Base-by-base conservation (phyloP, 1,140 invertebrate genomes). In the Campoletis sonorensis region DNA sequence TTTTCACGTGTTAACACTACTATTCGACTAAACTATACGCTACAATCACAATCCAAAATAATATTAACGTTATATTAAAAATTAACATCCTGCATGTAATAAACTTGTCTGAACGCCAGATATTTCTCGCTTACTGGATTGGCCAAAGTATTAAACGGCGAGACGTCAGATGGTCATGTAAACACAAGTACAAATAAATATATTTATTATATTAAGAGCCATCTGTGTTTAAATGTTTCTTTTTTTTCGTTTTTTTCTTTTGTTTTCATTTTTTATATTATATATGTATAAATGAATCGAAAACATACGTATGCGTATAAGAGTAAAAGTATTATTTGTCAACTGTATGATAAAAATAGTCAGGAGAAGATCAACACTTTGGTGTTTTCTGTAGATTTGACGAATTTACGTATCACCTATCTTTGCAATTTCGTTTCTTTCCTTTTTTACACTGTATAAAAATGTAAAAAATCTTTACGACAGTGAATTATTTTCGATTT, bases 131-230 rank as follows among this genome's bases (percentile, higher is more conserved):
- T 21, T 21, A 33, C 23, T 72, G 37, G 10, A 58, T 58, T 16
- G 27, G 49, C 49, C 37, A 76, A 58, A n/a, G 26, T 77, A 11
- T 37, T 26, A 77, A 77, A 77, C 8, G 64, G 30, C 51, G 75
- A 21, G 51, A 64, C 30, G 49, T 75, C 27, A 33, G 11, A 7
- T 27, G 37, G 40, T 40, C 21, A 51, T 75, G 85, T 84, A 10
- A 88, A 87, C 82, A 81, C 84, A 87, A 88, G 85, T 86, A 86
- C 85, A 87, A 89, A 90, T 89, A 90, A 89, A 90, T 89, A 90
- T 86, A 80, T 79, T 85, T 80, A 84, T 87, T 88, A 88, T 87
- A 87, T 88, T 88, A 88, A 73, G 83, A 82, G 81, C 82, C 75
- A 87, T 87, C 84, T 88, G 37, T 84, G 64, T 81, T 81, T 33